phyloP scores from a whole-genome alignment of 2,113 vertebrate species.

The Opisthocomus hoazin region DNA sequence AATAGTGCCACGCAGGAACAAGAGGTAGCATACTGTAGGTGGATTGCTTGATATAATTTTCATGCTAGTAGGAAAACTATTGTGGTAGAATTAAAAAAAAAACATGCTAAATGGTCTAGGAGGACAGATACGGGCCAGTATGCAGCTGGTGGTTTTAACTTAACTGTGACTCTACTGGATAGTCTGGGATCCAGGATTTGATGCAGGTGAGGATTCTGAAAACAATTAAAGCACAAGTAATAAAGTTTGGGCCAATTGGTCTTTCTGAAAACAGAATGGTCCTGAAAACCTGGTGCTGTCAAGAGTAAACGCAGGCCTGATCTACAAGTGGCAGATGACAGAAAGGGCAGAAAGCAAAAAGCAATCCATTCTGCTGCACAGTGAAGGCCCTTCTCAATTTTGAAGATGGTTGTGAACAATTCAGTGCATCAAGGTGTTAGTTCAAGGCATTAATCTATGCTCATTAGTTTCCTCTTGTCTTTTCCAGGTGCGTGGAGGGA shows the following conservation, averaged over 20 bases:
- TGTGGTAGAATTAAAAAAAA: not conserved
- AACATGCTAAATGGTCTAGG: not conserved
- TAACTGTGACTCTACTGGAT: not conserved
- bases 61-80: not conserved
- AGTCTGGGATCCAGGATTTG: too few species aligned
- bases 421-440: not conserved
- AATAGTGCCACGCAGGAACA: not conserved
- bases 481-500: not conserved
- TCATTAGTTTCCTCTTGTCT: not conserved
- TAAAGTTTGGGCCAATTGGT: accelerated
- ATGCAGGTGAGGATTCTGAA: not conserved
- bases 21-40: not conserved
- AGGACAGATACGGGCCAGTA: not conserved
- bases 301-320: not conserved
- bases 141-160: not conserved
- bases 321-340: not conserved
- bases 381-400: not conserved
- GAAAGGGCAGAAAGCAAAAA: not conserved
- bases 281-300: not conserved
- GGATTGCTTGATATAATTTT: not conserved
- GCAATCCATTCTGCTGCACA: not conserved
- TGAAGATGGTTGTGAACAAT: not conserved
- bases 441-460: not conserved
- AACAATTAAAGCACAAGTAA: not conserved
- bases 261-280: not conserved